phyloP scores from a whole-genome alignment of 2,113 vertebrate species.

The Telmatochromis sp. region DNA sequence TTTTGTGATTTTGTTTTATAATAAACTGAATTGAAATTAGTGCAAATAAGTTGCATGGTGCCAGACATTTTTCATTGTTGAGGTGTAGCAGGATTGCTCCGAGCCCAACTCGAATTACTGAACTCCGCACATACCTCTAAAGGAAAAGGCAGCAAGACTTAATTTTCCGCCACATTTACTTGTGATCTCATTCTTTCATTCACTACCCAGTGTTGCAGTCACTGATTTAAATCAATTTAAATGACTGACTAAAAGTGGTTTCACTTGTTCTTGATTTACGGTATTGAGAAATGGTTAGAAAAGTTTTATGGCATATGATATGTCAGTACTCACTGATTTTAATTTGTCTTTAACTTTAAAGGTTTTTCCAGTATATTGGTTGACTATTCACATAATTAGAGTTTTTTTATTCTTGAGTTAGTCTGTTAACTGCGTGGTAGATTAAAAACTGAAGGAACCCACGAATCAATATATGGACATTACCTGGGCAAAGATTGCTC shows the following conservation, averaged over 20 bases:
- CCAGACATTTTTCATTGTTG: background rate
- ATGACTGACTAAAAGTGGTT: background rate
- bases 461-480: background rate
- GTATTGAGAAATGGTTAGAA: background rate
- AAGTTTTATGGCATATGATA: background rate
- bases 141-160: fast-evolving
- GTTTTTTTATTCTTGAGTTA: background rate
- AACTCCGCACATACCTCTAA: background rate
- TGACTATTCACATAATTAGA: background rate
- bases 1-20: background rate
- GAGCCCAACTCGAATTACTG: background rate
- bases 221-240: background rate
- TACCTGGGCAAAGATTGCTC: background rate
- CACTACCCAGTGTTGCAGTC: background rate
- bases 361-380: background rate
- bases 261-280: background rate
- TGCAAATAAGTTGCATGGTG: background rate
- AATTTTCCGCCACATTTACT: fast-evolving
- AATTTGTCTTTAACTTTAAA: background rate
- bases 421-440: background rate
- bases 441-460: background rate
- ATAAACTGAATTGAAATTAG: background rate
- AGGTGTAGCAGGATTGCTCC: background rate
- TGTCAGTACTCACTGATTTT: background rate
- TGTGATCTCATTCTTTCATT: background rate